Base-by-base conservation (phyloP, 2,113 vertebrate genomes). In the Nyctereutes procyonoides region DNA sequence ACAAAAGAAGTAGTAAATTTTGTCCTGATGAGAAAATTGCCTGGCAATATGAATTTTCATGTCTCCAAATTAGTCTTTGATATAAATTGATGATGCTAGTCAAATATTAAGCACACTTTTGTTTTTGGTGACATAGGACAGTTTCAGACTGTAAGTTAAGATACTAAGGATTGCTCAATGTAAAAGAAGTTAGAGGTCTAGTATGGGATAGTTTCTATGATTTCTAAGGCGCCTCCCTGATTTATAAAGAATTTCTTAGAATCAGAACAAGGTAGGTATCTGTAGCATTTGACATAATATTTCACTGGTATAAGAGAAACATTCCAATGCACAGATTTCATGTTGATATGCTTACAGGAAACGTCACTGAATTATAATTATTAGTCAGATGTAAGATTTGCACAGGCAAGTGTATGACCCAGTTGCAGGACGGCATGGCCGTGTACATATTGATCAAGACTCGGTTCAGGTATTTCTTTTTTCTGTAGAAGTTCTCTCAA, bases 11-110 rank as follows among this genome's bases (percentile, higher is more conserved):
- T 74, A 94, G 30, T 84, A 56, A 83, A 58, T 80, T 95, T 88
- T 93, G 22, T 92, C 81, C 28, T 85, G 20, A 71, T 90, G 84
- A 95, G 63, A 85, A 90, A 84, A 67, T 82, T 60, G 94, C 48
- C 43, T 94, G 65, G 24, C 32, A 80, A 19, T 79, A 48, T 88
- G 35, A 71, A 26, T 85, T 92, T 97, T 92, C 7, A 20, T 80
- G 10, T 95, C 30, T 88, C 24, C 32, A 77, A 63, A 35, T 94
- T 86, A 91, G 28, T 93, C 51, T 63, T 90, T 48, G 26, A 65
- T 91, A 56, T 58, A 94, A 71, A 63, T 56, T 92, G 10, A 69
- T 48, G 26, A 43, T 88, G 32, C 32, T 73, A 76, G 88, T 63
- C 80, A 95, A 94, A 51, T 94, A 79, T 30, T 92, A 95, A 90